phyloP scores from a whole-genome alignment of 2,113 vertebrate species.

The Sialia sialis region DNA sequence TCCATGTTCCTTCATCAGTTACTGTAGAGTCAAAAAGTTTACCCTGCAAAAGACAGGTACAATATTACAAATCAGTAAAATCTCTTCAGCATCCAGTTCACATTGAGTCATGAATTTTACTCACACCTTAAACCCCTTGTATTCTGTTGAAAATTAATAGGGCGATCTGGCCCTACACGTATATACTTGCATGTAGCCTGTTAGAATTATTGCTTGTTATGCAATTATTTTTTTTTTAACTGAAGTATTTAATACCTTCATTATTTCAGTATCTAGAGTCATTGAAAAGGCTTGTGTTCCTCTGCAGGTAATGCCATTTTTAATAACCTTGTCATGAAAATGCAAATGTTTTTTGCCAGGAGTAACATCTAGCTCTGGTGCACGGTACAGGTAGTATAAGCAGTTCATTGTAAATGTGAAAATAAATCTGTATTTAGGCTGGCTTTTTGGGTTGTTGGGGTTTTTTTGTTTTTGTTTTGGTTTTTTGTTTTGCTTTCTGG shows the following conservation, averaged over 20 bases:
- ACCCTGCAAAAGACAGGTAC: slow-evolving; percentile 78
- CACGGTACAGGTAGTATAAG: accelerated
- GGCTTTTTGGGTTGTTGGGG: no score
- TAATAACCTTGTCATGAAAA: neutral
- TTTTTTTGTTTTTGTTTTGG: no score
- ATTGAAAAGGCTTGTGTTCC: neutral
- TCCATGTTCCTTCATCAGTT: slow-evolving; percentile 94
- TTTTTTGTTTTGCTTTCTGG: neutral
- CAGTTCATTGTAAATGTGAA: accelerated
- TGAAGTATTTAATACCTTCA: neutral
- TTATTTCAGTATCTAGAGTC: neutral
- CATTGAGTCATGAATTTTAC: accelerated
- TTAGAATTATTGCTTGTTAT: neutral
- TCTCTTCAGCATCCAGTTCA: neutral
- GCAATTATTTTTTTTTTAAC: neutral
- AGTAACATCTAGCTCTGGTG: no score
- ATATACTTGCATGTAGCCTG: accelerated
- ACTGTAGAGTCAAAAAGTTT: slow-evolving; percentile 88
- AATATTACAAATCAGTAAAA: neutral
- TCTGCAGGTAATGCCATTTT: neutral
- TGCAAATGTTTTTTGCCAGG: neutral
- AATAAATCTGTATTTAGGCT: no score
- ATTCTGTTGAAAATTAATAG: neutral
- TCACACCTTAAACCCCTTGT: neutral
- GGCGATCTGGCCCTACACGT: accelerated